Conservation (phyloP, 2,797 vertebrate species). For the Sparidentex hasta region DNA sequence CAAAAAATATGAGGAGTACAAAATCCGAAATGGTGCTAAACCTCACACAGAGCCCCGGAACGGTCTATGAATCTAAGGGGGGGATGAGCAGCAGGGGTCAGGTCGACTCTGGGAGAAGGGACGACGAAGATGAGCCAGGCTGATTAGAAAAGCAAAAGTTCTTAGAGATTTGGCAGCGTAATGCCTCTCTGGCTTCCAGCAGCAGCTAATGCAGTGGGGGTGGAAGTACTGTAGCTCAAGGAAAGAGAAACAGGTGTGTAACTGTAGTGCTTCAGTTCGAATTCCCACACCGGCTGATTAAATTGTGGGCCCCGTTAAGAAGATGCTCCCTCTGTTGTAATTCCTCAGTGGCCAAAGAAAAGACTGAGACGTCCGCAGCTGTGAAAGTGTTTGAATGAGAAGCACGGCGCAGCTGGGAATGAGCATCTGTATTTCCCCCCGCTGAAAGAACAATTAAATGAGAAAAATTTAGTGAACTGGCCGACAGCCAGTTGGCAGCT, state of each 20-base stretch:
- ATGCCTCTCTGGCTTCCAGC: constrained; percentile 3
- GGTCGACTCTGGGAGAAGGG: constrained; percentile 9
- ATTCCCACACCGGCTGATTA: constrained; percentile 5
- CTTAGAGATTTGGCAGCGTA: constrained; percentile 13
- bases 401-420: background rate
- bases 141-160: constrained; percentile 42
- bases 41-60: constrained; percentile 36
- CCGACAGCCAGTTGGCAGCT: background rate
- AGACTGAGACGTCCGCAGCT: background rate
- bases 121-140: background rate
- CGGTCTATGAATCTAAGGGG: background rate
- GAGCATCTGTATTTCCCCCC: background rate
- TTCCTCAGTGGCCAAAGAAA: constrained; percentile 4
- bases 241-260: background rate
- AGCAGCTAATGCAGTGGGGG: background rate
- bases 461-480: background rate
- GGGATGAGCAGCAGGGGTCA: constrained; percentile 30
- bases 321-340: background rate
- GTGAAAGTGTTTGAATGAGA: background rate
- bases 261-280: background rate
- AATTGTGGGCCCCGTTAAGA: constrained; percentile 13
- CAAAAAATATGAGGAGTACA: constrained; percentile 36
- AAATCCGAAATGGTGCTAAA: constrained; percentile 31
- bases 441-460: background rate
- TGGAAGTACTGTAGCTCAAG: background rate